Evolutionary conservation across 2,797 vertebrate species (phyloP), one percentile per base, ranked within the genome.

Genomic region (Euthynnus affinis): DNA sequence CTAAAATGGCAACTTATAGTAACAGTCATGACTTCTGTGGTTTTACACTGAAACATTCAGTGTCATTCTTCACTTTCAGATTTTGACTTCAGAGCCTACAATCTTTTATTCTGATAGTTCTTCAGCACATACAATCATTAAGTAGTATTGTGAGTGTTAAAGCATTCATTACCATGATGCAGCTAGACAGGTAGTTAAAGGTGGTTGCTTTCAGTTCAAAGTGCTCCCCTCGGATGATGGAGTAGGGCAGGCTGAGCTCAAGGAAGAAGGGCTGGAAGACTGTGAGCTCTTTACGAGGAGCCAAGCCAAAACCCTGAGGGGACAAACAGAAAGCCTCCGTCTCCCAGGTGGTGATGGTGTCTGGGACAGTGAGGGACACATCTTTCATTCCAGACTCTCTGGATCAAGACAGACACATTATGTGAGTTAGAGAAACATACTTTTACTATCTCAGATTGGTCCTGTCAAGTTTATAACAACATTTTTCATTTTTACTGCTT

Each of bases 261-360:
- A 97, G 92, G 74, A 95, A 91, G 89, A 97, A 97, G 1, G 96
- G 96, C 86, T 96, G 95, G 92, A 95, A 96, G 80, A 95, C 94
- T 0, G 51, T 92, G 61, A 97, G 76, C 6, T 77, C 17, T 60
- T 88, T 73, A 55, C 79, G 68, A 55, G 93, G 87, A 76, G 96
- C 94, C 73, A 96, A 79, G 42, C 96, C 96, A 23, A 97, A 94
- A 61, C 96, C 96, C 0, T 80, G 46, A 4, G 0, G 17, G 25
- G 91, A 92, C 86, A 95, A 76, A 85, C 95, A 96, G 91, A 94
- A 95, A 22, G 88, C 86, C 65, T 94, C 93, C 0, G 92, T 91
- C 82, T 94, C 93, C 95, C 95, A 96, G 56, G 93, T 92, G 71
- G 93, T 95, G 88, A 95, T 94, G 78, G 94, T 94, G 89, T 95